These are phyloP conservation scores for Enteromius treurensis DNA, from an alignment of 2,797 vertebrate species.

Conservation along the genomic window DNA sequence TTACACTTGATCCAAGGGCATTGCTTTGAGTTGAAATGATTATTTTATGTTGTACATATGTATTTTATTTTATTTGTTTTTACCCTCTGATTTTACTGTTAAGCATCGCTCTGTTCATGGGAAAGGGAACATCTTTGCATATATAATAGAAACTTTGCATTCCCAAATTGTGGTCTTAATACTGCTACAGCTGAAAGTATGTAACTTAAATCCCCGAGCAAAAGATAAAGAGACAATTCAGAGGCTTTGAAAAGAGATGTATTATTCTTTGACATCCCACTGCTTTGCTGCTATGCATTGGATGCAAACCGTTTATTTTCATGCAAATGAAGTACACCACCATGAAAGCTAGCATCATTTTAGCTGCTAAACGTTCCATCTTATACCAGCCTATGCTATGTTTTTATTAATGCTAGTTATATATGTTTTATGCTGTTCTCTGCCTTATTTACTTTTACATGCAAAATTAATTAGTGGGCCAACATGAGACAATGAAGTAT, in stretches of 20 bases:
- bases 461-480: slow-evolving; percentile 30
- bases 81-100: slow-evolving; percentile 26
- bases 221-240: slow-evolving; percentile 43
- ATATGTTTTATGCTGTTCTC: slow-evolving; percentile 33
- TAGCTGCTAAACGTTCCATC: slow-evolving; percentile 38
- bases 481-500: slow-evolving; percentile 30
- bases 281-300: slow-evolving; percentile 49
- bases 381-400: slow-evolving; percentile 34
- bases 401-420: slow-evolving; percentile 35
- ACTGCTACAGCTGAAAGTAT: slow-evolving; percentile 43
- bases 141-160: slow-evolving; percentile 45
- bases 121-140: slow-evolving; percentile 35
- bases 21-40: slow-evolving; percentile 31
- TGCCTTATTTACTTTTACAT: slow-evolving; percentile 36
- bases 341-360: slow-evolving; percentile 40
- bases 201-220: slow-evolving; percentile 35
- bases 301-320: slow-evolving; percentile 38
- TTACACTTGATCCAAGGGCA: slow-evolving; percentile 53
- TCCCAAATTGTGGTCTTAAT: slow-evolving; percentile 46
- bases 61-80: slow-evolving; percentile 30
- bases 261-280: slow-evolving; percentile 42
- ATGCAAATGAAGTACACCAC: slow-evolving; percentile 42
- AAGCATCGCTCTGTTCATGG: slow-evolving; percentile 32
- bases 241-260: slow-evolving; percentile 35
- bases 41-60: slow-evolving; percentile 48